Conservation (phyloP, 2,113 vertebrate species). For the Chloroceryle aenea region DNA sequence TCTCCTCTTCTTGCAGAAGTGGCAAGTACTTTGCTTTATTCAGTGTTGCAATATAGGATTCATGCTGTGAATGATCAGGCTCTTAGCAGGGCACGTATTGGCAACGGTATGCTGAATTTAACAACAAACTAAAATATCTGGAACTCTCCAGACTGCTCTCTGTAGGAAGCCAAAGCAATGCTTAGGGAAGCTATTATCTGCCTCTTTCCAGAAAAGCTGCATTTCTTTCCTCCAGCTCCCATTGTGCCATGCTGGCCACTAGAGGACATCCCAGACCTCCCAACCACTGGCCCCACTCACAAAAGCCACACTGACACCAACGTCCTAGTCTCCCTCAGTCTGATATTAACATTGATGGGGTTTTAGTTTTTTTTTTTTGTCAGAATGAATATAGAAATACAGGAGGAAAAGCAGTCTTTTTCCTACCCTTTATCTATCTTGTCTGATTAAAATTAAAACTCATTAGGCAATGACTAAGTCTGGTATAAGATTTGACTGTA, state of each 20-base stretch:
- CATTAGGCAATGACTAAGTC: not conserved
- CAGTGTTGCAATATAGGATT: not conserved
- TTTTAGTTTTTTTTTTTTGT: not conserved
- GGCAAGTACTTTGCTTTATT: slow-evolving; percentile 3
- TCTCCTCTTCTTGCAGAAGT: not conserved
- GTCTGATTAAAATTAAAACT: not conserved
- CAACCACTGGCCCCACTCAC: not conserved
- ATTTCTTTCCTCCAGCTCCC: not conserved
- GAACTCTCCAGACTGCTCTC: slow-evolving; percentile 51
- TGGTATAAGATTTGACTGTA: not conserved
- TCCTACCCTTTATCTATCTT: not conserved
- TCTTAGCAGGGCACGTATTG: not conserved
- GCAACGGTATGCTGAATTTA: slow-evolving; percentile 46
- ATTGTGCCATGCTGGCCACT: not conserved
- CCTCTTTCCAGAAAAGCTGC: not conserved
- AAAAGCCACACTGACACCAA: not conserved
- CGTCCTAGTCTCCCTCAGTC: not conserved
- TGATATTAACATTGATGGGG: not conserved
- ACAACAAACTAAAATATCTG: slow-evolving; percentile 41
- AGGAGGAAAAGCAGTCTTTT: not conserved
- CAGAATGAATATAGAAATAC: not conserved
- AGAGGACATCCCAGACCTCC: slow-evolving; percentile 11
- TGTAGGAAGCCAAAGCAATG: not conserved
- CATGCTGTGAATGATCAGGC: slow-evolving; percentile 23
- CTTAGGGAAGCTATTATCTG: not conserved